Evolutionary conservation across 2,797 vertebrate species (phyloP).

Genomic region (Psittacula derbiana): DNA sequence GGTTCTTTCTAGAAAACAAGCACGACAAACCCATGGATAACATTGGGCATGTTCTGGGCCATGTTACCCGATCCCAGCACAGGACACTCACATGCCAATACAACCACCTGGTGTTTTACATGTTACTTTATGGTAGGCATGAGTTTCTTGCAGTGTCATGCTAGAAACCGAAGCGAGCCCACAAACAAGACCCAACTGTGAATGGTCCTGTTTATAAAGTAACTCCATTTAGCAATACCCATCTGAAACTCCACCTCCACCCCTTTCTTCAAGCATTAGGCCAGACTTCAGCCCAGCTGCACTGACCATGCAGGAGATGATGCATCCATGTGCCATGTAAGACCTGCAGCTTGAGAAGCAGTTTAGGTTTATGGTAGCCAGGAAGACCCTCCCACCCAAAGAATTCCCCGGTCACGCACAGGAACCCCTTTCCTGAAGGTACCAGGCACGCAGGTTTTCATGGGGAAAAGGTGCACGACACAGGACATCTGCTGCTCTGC

Average conservation of each 20-base stretch:
- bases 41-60: background rate
- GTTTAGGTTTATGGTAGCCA: background rate
- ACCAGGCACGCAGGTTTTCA: fast-evolving
- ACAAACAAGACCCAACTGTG: background rate
- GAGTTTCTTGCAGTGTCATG: background rate
- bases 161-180: background rate
- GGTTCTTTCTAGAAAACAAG: background rate
- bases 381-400: background rate
- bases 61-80: fast-evolving
- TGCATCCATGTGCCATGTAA: background rate
- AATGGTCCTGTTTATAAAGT: background rate
- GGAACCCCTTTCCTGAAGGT: background rate
- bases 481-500: background rate
- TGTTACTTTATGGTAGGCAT: fast-evolving
- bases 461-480: background rate
- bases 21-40: fast-evolving
- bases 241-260: background rate
- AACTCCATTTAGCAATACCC: background rate
- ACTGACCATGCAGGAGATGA: background rate
- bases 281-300: background rate
- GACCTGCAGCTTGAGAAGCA: background rate
- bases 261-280: background rate
- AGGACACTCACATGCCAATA: fast-evolving
- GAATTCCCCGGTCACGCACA: background rate
- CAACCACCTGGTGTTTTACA: fast-evolving